Conservation (phyloP, 2,113 vertebrate genomes). For the Typhlomys cinereus region DNA sequence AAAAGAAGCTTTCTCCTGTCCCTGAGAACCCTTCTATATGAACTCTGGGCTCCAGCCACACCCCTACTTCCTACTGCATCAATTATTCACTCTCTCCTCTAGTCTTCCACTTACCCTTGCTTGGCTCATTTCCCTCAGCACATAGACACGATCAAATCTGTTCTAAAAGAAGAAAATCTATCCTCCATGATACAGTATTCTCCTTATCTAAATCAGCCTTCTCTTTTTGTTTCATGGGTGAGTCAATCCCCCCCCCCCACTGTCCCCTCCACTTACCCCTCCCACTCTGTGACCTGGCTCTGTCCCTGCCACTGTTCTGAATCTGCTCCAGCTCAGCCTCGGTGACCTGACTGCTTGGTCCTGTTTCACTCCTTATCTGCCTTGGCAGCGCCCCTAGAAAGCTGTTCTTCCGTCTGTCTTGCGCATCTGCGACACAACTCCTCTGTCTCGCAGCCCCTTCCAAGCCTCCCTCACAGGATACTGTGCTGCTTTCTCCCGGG, state of each 20-base stretch:
- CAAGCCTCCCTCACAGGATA: not conserved
- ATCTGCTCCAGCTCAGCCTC: not conserved
- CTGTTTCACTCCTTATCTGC: slow-evolving; percentile 53
- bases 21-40: not conserved
- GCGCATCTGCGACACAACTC: not conserved
- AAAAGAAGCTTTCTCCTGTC: not conserved
- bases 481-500: slow-evolving; percentile 21
- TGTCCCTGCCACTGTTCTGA: not conserved
- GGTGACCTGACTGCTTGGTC: not conserved
- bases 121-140: slow-evolving; percentile 21
- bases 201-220: not conserved
- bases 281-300: not conserved
- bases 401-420: not conserved
- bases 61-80: not conserved
- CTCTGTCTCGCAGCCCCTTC: not conserved
- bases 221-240: not conserved
- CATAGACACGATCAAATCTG: not conserved
- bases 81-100: slow-evolving; percentile 57
- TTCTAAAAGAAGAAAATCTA: not conserved
- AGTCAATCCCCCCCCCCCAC: not conserved
- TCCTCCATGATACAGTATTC: not conserved
- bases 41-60: slow-evolving; percentile 47
- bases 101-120: not conserved
- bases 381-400: slow-evolving; percentile 26
- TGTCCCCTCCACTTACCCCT: not conserved